phyloP scores from a whole-genome alignment of 2,113 vertebrate species.

The Abramis brama region DNA sequence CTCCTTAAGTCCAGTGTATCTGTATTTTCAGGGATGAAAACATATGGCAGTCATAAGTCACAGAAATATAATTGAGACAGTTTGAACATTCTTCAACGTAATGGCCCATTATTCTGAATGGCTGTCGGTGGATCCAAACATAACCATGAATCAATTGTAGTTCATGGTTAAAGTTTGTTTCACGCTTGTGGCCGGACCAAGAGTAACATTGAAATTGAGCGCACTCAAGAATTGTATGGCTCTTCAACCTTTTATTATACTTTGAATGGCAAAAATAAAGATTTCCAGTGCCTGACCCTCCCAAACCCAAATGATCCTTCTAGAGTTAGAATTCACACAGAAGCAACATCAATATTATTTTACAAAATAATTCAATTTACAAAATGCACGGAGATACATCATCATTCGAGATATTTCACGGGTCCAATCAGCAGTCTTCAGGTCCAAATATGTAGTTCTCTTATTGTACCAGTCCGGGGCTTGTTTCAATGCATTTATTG shows the following conservation, averaged over 20 bases:
- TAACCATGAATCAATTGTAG: not conserved
- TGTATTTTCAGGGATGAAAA: conserved; percentile 1
- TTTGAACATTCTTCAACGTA: conserved; percentile 6
- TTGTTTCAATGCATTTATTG: conserved; percentile 74
- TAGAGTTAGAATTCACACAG: conserved; percentile 46
- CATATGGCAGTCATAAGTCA: not conserved
- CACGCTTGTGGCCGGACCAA: not conserved
- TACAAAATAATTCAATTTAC: conserved; percentile 76
- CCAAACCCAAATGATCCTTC: conserved; percentile 24
- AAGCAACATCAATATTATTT: conserved; percentile 63
- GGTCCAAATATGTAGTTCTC: conserved; percentile 52
- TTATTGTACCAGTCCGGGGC: conserved; percentile 62
- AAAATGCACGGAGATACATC: conserved; percentile 75
- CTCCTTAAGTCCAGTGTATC: not conserved
- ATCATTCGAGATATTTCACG: conserved; percentile 55
- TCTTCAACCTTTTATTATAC: conserved; percentile 58
- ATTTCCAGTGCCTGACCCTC: conserved; percentile 52
- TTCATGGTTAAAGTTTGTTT: not conserved
- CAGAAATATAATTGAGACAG: not conserved
- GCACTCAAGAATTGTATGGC: conserved; percentile 37
- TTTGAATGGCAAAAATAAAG: conserved; percentile 62
- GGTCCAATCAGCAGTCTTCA: conserved; percentile 55
- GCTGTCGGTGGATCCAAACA: not conserved
- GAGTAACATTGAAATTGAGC: conserved; percentile 24
- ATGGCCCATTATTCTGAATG: not conserved